phyloP scores from a whole-genome alignment of 2,797 vertebrate genomes.

The Danionella dracula region DNA sequence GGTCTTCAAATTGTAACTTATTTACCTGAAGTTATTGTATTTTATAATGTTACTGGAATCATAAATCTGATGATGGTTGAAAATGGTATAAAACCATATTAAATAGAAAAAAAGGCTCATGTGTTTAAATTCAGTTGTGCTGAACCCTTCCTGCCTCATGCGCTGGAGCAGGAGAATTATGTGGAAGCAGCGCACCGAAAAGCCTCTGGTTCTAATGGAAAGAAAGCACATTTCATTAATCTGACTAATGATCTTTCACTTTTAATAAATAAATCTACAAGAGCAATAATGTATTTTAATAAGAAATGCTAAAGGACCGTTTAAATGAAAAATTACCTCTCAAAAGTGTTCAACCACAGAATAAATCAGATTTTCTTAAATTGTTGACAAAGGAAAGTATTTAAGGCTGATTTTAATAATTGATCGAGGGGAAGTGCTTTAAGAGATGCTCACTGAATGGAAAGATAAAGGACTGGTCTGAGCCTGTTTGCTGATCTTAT shows the following conservation, averaged over 20 bases:
- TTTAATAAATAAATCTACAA: slow-evolving; percentile 76
- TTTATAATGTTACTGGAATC: background rate
- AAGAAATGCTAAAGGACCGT: slow-evolving; percentile 77
- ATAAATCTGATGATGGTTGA: background rate
- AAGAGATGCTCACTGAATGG: slow-evolving; percentile 65
- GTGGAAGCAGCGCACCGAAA: slow-evolving; percentile 46
- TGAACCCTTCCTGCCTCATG: slow-evolving; percentile 3
- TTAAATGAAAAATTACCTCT: slow-evolving; percentile 74
- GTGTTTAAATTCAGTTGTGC: slow-evolving; percentile 28
- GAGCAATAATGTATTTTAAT: slow-evolving; percentile 81
- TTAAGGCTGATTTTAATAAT: slow-evolving; percentile 78
- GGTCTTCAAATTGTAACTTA: too few species aligned
- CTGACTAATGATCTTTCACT: slow-evolving; percentile 79
- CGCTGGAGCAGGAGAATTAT: slow-evolving; percentile 51
- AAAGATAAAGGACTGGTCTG: slow-evolving; percentile 61
- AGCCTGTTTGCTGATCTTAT: slow-evolving; percentile 64
- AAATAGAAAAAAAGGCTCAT: background rate
- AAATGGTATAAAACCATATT: background rate
- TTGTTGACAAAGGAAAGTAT: slow-evolving; percentile 63
- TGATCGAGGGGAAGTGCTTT: slow-evolving; percentile 67
- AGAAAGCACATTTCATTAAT: slow-evolving; percentile 76
- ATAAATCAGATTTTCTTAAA: slow-evolving; percentile 72
- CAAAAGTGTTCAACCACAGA: slow-evolving; percentile 66
- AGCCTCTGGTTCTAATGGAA: slow-evolving; percentile 53
- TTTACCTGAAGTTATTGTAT: too few species aligned